Percentiles rank a stretch among this genome's conserved stretches.
Conservation (phyloP, 2,113 vertebrate genomes). For the Sylvia atricapilla region DNA sequence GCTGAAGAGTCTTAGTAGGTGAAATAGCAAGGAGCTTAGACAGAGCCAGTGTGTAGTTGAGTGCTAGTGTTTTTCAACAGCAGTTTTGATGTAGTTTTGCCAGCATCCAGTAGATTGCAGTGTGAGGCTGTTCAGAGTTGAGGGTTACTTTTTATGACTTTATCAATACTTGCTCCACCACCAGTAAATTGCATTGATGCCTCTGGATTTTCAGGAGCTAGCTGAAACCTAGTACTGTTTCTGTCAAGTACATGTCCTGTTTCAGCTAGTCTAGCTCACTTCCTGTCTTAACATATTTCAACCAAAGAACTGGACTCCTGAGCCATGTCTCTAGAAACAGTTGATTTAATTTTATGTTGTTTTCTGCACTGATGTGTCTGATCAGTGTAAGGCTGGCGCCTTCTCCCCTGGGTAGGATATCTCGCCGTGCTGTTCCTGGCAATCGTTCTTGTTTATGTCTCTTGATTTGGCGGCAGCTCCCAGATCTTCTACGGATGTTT, state of each 20-base stretch:
- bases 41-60: background rate
- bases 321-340: slow-evolving; percentile 20
- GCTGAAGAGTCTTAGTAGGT: background rate
- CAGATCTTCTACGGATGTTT: slow-evolving; percentile 51
- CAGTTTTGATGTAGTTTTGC: slow-evolving; percentile 55
- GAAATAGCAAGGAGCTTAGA: background rate
- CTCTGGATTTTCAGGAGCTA: background rate
- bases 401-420: slow-evolving; percentile 38
- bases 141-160: background rate
- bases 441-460: slow-evolving; percentile 62
- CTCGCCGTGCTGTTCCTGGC: slow-evolving; percentile 60
- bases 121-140: slow-evolving; percentile 2
- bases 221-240: background rate
- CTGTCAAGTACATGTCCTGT: background rate
- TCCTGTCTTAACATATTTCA: slow-evolving; percentile 22
- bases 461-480: slow-evolving; percentile 48
- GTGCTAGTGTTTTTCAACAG: background rate
- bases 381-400: slow-evolving; percentile 28
- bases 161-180: background rate
- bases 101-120: slow-evolving; percentile 57
- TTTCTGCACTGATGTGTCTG: slow-evolving; percentile 37
- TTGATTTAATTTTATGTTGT: slow-evolving; percentile 52
- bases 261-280: slow-evolving; percentile 20
- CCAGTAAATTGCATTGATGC: background rate
- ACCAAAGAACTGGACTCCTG: background rate